Conservation (phyloP, 2,888 invertebrate genomes). For the Cephus spinipes region DNA sequence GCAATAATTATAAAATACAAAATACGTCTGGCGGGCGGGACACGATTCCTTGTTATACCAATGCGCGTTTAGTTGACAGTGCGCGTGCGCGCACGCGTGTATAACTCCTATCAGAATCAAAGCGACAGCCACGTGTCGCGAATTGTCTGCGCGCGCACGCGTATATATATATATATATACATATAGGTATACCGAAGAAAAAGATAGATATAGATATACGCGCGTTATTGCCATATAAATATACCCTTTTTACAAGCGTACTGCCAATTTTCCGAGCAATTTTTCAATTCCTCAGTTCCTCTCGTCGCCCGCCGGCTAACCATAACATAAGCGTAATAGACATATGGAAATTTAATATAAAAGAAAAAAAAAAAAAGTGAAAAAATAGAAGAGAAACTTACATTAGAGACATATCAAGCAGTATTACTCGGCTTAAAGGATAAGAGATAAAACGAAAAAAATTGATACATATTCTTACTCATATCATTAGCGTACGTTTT, state of each 20-base stretch:
- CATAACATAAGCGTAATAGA: slow-evolving; percentile 26
- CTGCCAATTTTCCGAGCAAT: slow-evolving; percentile 15
- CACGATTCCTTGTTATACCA: background rate
- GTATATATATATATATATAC: background rate
- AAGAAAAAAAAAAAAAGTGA: slow-evolving; percentile 10
- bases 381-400: slow-evolving; percentile 40
- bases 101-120: background rate
- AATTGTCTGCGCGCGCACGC: background rate
- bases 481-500: slow-evolving; percentile 52
- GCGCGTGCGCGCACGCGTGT: background rate
- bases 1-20: slow-evolving; percentile 53
- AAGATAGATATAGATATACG: background rate
- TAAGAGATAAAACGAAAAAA: slow-evolving; percentile 33
- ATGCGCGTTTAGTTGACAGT: background rate
- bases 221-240: slow-evolving; percentile 1
- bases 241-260: slow-evolving; percentile 7
- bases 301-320: slow-evolving; percentile 47
- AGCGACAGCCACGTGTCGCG: background rate
- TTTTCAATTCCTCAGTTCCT: slow-evolving; percentile 35
- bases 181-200: background rate
- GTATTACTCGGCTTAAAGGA: slow-evolving; percentile 60
- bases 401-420: slow-evolving; percentile 65
- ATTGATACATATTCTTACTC: slow-evolving; percentile 55
- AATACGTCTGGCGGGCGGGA: slow-evolving; percentile 5
- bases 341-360: slow-evolving; percentile 29